Evolutionary conservation across 2,888 invertebrate genomes (phyloP).

Genomic region (Drosophila nr. medialis): DNA sequence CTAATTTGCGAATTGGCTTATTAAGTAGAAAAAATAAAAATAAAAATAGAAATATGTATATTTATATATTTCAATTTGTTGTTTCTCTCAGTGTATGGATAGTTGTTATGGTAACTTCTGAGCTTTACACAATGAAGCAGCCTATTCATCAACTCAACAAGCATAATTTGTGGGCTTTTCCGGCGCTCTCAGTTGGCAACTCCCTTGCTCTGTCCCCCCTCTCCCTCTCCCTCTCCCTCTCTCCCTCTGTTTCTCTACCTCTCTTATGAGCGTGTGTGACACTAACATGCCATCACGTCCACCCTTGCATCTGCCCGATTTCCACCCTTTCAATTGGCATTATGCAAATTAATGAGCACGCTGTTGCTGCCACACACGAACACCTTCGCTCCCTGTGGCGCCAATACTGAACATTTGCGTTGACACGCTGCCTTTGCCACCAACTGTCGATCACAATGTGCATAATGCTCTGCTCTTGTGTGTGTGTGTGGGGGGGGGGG

Average conservation of each 20-base stretch:
- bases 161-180: conserved; percentile 55
- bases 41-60: too few species aligned
- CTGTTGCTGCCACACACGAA: conserved; percentile 9
- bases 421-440: not conserved
- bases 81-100: not conserved
- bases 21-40: too few species aligned
- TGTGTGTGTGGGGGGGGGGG: not conserved
- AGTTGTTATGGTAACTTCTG: conserved; percentile 9
- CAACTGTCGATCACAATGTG: conserved; percentile 11
- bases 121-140: conserved; percentile 50
- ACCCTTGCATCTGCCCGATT: not conserved
- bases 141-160: conserved; percentile 69
- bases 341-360: conserved; percentile 68
- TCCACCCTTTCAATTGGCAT: conserved; percentile 12
- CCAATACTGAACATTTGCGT: not conserved
- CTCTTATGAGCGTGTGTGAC: conserved; percentile 4
- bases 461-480: conserved; percentile 2
- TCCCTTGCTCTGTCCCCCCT: not conserved
- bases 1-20: not conserved
- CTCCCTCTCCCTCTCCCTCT: not conserved
- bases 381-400: not conserved
- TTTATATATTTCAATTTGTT: not conserved
- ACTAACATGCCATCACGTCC: too few species aligned
- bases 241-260: not conserved
- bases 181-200: conserved; percentile 10